These are phyloP conservation scores for Rhamnusium bicolor DNA, from an alignment of 2,888 invertebrate genomes.

Conservation along the genomic window DNA sequence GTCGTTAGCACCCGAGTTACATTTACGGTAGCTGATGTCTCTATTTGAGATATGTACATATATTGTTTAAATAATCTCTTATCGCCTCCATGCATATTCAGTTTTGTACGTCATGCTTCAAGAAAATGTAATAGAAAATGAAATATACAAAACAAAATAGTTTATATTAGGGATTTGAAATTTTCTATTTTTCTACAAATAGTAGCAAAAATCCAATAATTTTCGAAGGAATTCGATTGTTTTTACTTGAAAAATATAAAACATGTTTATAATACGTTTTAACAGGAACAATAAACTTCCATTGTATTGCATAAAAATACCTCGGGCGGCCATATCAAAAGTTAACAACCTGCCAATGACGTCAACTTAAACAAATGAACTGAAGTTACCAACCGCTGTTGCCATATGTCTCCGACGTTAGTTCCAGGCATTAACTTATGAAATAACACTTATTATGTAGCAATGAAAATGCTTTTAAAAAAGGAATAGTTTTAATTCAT, in stretches of 20 bases:
- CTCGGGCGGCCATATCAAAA: background rate
- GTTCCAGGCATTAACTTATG: background rate
- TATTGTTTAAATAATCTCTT: too few species aligned
- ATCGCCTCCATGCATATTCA: too few species aligned
- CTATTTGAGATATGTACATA: too few species aligned
- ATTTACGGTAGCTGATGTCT: too few species aligned
- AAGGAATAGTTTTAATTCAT: too few species aligned
- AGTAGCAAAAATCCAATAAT: background rate
- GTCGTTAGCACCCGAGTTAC: too few species aligned
- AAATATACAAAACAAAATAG: too few species aligned
- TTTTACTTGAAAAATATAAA: background rate
- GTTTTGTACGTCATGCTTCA: too few species aligned
- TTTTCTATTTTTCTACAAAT: background rate
- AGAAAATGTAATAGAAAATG: too few species aligned
- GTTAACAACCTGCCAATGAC: conserved; percentile 23
- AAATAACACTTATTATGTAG: too few species aligned
- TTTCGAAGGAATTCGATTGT: background rate
- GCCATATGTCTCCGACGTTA: background rate
- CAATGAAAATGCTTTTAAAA: too few species aligned
- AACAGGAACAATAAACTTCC: conserved; percentile 6
- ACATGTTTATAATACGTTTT: background rate
- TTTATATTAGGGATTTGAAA: too few species aligned
- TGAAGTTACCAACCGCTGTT: background rate
- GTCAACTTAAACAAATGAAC: conserved; percentile 3
- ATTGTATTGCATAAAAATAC: background rate